A percentile compares a stretch with the other conserved stretches of the same genome.
Conservation (phyloP, 2,888 invertebrate species). For the Callinectes sapidus region DNA sequence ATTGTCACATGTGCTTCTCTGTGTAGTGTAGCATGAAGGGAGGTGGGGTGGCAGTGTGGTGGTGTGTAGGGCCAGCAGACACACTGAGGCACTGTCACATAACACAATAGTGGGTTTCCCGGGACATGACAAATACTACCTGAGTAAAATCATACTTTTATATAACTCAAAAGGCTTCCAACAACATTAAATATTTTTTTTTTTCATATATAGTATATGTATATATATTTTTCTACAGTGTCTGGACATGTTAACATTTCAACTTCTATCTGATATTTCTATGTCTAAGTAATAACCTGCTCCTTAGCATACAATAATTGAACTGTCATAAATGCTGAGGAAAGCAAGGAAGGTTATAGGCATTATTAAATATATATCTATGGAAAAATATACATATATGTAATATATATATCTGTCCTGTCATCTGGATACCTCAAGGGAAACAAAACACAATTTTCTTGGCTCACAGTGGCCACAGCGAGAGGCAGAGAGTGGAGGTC, state of each 20-base stretch:
- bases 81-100: too few relatives aligned
- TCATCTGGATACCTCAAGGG: background rate
- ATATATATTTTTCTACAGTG: slow-evolving; percentile 31
- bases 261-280: background rate
- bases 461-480: background rate
- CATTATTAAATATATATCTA: slow-evolving; percentile 43
- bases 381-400: slow-evolving; percentile 47
- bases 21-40: too few relatives aligned
- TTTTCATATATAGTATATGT: slow-evolving; percentile 30
- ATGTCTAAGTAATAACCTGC: slow-evolving; percentile 6
- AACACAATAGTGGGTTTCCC: background rate
- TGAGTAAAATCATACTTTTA: background rate
- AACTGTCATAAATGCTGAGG: slow-evolving; percentile 45
- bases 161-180: slow-evolving; percentile 26
- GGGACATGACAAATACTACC: background rate
- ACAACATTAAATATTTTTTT: slow-evolving; percentile 29
- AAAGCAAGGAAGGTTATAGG: slow-evolving; percentile 39
- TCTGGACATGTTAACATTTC: slow-evolving; percentile 33
- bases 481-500: background rate
- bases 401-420: slow-evolving; percentile 23
- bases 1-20: too few relatives aligned
- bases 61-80: too few relatives aligned
- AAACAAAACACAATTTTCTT: background rate
- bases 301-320: slow-evolving; percentile 28
- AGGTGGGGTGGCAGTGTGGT: too few relatives aligned